A percentile compares a stretch with the other conserved stretches of the same genome.
These are phyloP conservation scores for Tipula lateralis DNA, from an alignment of 2,888 invertebrate species.

Conservation along the genomic window DNA sequence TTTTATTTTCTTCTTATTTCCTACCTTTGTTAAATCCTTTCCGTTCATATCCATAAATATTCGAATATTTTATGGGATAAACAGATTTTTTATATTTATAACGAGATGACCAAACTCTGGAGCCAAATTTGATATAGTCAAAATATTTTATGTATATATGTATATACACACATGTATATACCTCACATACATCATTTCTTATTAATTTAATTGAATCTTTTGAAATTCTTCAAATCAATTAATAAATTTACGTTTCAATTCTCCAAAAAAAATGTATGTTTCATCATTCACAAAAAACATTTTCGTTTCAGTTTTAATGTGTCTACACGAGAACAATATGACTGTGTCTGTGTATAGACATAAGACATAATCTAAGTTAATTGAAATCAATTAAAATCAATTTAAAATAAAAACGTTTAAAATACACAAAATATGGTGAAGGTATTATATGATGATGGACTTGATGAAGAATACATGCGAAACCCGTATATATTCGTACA, in stretches of 20 bases:
- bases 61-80: neutral
- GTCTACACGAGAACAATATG: neutral
- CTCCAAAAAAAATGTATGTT: neutral
- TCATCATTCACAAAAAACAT: neutral
- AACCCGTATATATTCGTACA: neutral
- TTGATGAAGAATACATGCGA: neutral
- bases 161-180: neutral
- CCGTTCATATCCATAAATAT: neutral
- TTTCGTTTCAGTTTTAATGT: neutral
- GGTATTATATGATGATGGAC: conserved; percentile 6
- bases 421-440: conserved; percentile 25
- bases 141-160: no score
- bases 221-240: conserved; percentile 2
- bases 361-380: conserved; percentile 29
- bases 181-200: neutral
- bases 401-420: neutral
- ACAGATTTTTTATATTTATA: neutral
- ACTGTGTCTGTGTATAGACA: neutral
- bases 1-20: neutral
- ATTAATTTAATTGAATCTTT: neutral
- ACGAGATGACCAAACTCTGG: neutral
- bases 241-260: neutral
- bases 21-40: conserved; percentile 24
- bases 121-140: no score
- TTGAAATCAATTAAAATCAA: conserved; percentile 29